A percentile compares a stretch with the other conserved stretches of the same genome.
Evolutionary conservation across 2,113 vertebrate species (phyloP).

Genomic region (Melanocharis versteri): DNA sequence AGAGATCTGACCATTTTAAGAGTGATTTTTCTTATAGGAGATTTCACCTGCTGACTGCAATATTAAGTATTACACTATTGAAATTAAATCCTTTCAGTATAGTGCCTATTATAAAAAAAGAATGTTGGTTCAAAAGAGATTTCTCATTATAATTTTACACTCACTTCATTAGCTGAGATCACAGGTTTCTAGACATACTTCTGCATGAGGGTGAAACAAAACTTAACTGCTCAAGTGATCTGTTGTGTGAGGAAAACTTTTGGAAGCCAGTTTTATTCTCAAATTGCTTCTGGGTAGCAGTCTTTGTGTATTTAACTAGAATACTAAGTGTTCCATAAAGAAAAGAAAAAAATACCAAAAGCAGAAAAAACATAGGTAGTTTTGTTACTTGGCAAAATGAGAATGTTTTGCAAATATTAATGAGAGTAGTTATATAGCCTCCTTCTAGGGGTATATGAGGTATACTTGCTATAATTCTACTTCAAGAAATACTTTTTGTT

Average conservation of each 20-base stretch:
- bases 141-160: not conserved
- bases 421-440: not conserved
- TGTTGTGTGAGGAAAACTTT: not conserved
- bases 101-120: not conserved
- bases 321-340: not conserved
- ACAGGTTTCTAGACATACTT: not conserved
- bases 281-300: not conserved
- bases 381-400: not conserved
- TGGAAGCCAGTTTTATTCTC: not conserved
- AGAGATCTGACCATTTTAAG: not conserved
- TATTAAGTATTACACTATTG: not conserved
- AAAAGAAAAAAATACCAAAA: not conserved
- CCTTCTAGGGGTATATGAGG: not conserved
- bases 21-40: not conserved
- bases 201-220: not conserved
- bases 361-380: not conserved
- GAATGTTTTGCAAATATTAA: not conserved
- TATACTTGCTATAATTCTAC: not conserved
- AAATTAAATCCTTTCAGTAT: not conserved
- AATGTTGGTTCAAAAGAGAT: not conserved
- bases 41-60: not conserved
- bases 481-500: not conserved
- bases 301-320: not conserved
- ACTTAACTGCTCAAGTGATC: not conserved
- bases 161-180: not conserved